Base-by-base conservation (phyloP, 1,140 invertebrate species). In the Macrobrachium nipponense region DNA sequence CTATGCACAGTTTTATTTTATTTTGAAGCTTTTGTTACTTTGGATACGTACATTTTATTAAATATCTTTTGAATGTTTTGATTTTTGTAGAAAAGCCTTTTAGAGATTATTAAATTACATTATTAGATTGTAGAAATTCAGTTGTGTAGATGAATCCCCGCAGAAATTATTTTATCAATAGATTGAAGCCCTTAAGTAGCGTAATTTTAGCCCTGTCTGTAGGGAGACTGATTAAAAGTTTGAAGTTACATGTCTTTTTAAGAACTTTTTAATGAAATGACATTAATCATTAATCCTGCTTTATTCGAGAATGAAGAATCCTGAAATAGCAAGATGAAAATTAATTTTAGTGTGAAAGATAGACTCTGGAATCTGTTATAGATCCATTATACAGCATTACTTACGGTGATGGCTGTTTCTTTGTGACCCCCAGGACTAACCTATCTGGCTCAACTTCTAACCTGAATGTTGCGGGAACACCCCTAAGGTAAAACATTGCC, bases 391-490 rank as follows among this genome's bases (percentile, higher is more conserved):
- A 51, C 51, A 51, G 51, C 51, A 51, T 51, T 44, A n/a, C 60
- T 20, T 44, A 36, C 82, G 77, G 80, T 82, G 82, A 79, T 82
- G 72, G 80, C 59, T 75, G 10, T 80, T 82, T 86, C 75, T 82
- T 62, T 80, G 73, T 75, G 59, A 81, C 59, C 80, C 81, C 75
- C 86, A 87, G 86, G 82, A 87, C 81, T 86, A 89, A 89, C 86
- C 82, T 89, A 66, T 89, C 88, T 79, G 88, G 88, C 80, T 87
- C 88, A 61, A 82, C 85, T 62, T 82, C 88, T 89, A 89, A 89
- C 80, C 79, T 89, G 77, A 82, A 77, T 81, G 85, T 87, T 43
- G 76, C 86, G 36, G 85, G 82, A 80, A 89, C 88, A 14, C 88
- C 86, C 66, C 79, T 89, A 78, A 89, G 88, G 88, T 89, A 89